Evolutionary conservation across 1,140 invertebrate genomes (phyloP), one percentile per base, ranked within the genome.

Genomic region (Drosophila malerkotliana): DNA sequence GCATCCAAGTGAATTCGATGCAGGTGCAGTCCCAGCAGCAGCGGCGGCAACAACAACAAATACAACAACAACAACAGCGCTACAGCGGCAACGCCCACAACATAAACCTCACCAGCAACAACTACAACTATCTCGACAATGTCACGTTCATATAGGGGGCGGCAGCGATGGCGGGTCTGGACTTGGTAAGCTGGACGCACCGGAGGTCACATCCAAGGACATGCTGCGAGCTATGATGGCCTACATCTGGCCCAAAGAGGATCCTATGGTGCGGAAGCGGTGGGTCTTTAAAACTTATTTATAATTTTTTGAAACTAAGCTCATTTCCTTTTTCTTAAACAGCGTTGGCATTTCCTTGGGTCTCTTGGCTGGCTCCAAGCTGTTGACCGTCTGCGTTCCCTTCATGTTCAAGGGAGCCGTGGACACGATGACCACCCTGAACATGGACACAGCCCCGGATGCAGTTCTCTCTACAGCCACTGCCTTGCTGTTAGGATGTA

Each of bases 401-500:
- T 99, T 99, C 93, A 93, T 99, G 52, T 99, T 99, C 91, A 99
- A 99, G 92, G 96, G 98, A 92, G 95, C 96, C 1, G 94, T 99
- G 49, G 98, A 99, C 92, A 95, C 95, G 78, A 94, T 99, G 54
- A 98, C 98, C 92, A 92, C 94, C 30, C 81, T 97, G 8, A 94
- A 94, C 55, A 94, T 97, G 93, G 94, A 93, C 28, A 94, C 95
- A 24, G 94, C 96, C 45, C 94, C 96, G 2, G 94, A 96, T 87
- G 95, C 96, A 5, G 92, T 97, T 15, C 92, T 94, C 7, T 95
- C 96, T 2, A 92, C 95, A 24, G 95, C 96, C 34, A 95, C 96
- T 54, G 95, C 97, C 68, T 90, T 99, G 60, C 93, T 99, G 28
- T 66, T 99, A 73, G 98, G 97, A 87, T 99, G 98, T 99, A 94